Base-by-base conservation (phyloP, 2,888 invertebrate genomes). In the Ryuthela nishihirai region DNA sequence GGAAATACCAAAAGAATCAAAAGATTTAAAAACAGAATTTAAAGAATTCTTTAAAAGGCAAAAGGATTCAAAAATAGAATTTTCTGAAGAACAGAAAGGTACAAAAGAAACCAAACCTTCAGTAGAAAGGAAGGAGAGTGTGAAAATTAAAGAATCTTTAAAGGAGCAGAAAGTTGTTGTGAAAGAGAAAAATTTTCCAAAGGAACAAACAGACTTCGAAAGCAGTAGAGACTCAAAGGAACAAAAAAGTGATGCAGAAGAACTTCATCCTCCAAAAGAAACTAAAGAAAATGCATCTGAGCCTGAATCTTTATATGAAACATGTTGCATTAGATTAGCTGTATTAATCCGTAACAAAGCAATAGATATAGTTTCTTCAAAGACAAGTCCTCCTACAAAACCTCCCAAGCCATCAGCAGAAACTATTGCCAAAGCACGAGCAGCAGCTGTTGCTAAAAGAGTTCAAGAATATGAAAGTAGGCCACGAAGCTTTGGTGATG, bases 231-330 rank as follows among this genome's bases (percentile, higher is more conserved):
- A 12, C 12, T 9, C 7, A 29, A 29, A 29, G 12, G 9, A 29
- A 29, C 9, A 12, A 12, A 29, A 29, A 29, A 12, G 12, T 29
- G 29, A 12, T 29, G 12, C 29, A 29, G 12, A 29, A 29, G 29
- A 7, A 29, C 7, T 12, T 29, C n/a, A n/a, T n/a, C n/a, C n/a
- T n/a, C n/a, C n/a, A n/a, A n/a, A n/a, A n/a, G n/a, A n/a, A n/a
- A 12, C 29, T 29, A 12, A 12, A 29, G 12, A 29, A 29, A 7
- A 12, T 9, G 29, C 50, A 10, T 36, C 34, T 18, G 39, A 50
- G 12, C 65, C 67, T 68, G 56, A 56, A 32, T 47, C 62, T n/a
- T 38, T 53, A 24, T 53, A 61, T 52, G 54, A 61, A 15, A 53
- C 61, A n/a, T 61, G 61, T 29, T 61, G 61, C 23, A 24, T 55